Conservation (phyloP, 2,888 invertebrate species). For the Amiota communis region DNA sequence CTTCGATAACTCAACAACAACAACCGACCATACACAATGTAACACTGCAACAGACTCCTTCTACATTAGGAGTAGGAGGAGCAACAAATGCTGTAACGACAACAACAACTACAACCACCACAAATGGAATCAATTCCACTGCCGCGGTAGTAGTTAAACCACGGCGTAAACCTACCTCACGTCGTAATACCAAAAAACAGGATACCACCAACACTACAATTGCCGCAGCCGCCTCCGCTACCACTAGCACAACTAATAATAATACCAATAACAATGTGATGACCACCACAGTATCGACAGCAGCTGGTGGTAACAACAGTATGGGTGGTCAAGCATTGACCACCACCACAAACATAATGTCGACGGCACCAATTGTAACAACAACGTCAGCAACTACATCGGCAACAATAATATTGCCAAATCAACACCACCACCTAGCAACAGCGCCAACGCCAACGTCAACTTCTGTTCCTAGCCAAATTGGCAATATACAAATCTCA, state of each 20-base stretch:
- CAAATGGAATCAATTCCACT: constrained; percentile 44
- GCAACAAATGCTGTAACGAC: constrained; percentile 25
- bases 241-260: constrained; percentile 19
- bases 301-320: background rate
- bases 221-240: constrained; percentile 28
- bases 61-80: background rate
- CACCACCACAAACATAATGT: constrained; percentile 29
- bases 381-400: background rate
- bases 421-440: no score
- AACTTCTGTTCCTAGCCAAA: constrained; percentile 73
- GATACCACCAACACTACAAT: constrained; percentile 46
- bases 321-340: no score
- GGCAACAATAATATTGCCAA: constrained; percentile 23
- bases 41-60: constrained; percentile 32
- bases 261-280: constrained; percentile 17
- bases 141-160: constrained; percentile 71
- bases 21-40: constrained; percentile 34
- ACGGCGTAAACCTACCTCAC: constrained; percentile 70
- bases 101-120: constrained; percentile 41
- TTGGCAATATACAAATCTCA: constrained; percentile 74
- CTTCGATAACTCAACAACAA: constrained; percentile 48
- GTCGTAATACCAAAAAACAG: constrained; percentile 70
- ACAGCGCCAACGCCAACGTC: constrained; percentile 49
- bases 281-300: constrained; percentile 35
- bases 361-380: background rate